Percentiles rank a stretch among this genome's conserved stretches.
Evolutionary conservation across 2,888 invertebrate species (phyloP).

Genomic region (Altica lythri): DNA sequence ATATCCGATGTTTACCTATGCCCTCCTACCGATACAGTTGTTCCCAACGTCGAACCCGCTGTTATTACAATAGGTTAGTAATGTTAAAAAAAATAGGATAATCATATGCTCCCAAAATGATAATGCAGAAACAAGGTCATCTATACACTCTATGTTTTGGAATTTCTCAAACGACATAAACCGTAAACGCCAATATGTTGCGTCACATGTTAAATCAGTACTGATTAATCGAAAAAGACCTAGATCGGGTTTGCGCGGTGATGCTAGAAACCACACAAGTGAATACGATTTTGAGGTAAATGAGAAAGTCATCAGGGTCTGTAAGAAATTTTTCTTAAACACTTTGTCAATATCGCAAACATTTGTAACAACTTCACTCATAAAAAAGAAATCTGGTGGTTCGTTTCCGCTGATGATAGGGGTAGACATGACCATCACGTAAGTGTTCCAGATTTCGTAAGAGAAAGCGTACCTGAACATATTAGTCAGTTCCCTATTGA

Average conservation of each 20-base stretch:
- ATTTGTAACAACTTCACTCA: slow-evolving; percentile 4
- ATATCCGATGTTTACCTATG: not conserved
- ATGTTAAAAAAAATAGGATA: not conserved
- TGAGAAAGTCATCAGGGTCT: slow-evolving; percentile 9
- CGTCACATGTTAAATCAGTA: not conserved
- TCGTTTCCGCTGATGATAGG: not conserved
- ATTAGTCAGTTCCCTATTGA: slow-evolving; percentile 29
- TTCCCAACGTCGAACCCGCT: not conserved
- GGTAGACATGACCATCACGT: not conserved
- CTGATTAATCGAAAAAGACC: slow-evolving; percentile 10
- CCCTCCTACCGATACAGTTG: no score
- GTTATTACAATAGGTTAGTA: not conserved
- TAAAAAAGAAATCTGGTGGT: not conserved
- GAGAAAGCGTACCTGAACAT: slow-evolving; percentile 7
- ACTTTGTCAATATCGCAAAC: slow-evolving; percentile 10
- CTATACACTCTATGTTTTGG: not conserved
- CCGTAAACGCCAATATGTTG: not conserved
- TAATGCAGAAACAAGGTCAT: not conserved
- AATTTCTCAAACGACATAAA: not conserved
- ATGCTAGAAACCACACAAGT: slow-evolving; percentile 14
- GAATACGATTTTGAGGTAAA: slow-evolving; percentile 16
- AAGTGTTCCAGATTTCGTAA: not conserved
- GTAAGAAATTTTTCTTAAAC: not conserved
- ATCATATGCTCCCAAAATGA: not conserved
- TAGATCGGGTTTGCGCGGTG: slow-evolving; percentile 14